Percentiles rank a stretch among this genome's conserved stretches.
Evolutionary conservation across 2,888 invertebrate species (phyloP).

Genomic region (Helicoverpa assulta): DNA sequence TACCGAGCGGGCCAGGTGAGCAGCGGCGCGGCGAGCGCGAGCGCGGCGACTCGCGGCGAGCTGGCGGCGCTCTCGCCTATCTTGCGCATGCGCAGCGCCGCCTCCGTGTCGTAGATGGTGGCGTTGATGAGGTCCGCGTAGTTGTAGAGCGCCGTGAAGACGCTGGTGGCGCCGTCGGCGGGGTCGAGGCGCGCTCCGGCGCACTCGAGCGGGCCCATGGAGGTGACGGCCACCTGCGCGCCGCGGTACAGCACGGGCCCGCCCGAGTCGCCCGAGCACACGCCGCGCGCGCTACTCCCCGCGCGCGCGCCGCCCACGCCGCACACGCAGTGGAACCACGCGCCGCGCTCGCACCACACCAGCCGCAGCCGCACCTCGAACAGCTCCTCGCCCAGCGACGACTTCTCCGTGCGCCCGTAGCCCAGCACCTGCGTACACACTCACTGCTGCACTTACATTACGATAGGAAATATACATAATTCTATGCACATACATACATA

Average conservation of each 20-base stretch:
- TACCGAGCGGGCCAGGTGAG: conserved; percentile 10
- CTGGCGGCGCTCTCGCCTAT: conserved; percentile 17
- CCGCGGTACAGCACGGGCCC: conserved; percentile 70
- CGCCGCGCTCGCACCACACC: conserved; percentile 72
- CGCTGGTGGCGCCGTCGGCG: conserved; percentile 73
- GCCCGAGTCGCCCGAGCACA: conserved; percentile 85
- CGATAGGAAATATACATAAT: too few relatives aligned
- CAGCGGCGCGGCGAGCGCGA: conserved; percentile 10
- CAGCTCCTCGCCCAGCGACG: conserved; percentile 74
- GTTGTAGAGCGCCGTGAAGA: conserved; percentile 78
- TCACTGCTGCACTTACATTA: not conserved
- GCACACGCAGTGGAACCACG: conserved; percentile 78
- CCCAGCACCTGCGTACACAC: conserved; percentile 75
- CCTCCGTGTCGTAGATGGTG: conserved; percentile 74
- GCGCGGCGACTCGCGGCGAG: not conserved
- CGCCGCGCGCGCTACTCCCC: conserved; percentile 67
- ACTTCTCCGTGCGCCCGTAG: conserved; percentile 78
- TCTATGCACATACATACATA: too few relatives aligned
- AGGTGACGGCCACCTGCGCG: conserved; percentile 77
- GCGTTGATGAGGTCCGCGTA: conserved; percentile 78
- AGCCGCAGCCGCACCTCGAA: conserved; percentile 73
- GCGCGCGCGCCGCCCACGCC: conserved; percentile 63
- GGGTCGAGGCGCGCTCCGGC: conserved; percentile 48
- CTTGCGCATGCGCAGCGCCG: conserved; percentile 68
- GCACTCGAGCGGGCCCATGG: conserved; percentile 81